Evolutionary conservation across 2,888 invertebrate genomes (phyloP).

Genomic region (Cactoblastis cactorum): DNA sequence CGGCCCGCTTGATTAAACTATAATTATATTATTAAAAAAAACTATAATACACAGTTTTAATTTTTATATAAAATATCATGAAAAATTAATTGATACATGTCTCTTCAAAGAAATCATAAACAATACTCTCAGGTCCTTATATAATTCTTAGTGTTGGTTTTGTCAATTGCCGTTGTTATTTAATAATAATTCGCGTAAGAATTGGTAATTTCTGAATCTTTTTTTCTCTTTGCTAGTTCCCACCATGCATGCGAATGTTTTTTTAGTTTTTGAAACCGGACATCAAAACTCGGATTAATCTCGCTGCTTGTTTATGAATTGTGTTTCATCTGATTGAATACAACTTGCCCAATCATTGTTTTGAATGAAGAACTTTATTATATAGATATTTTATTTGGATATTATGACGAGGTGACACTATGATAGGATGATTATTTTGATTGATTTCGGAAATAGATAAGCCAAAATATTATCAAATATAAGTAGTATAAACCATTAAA

Average conservation of each 20-base stretch:
- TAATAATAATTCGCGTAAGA: background rate
- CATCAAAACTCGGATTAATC: background rate
- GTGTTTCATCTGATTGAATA: background rate
- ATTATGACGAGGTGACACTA: background rate
- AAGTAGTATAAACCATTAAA: no score
- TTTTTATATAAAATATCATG: no score
- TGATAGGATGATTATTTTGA: no score
- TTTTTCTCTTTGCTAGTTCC: background rate
- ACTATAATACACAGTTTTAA: no score
- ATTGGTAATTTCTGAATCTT: background rate
- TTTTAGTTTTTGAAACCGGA: background rate
- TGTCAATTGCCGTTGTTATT: background rate
- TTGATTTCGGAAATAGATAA: no score
- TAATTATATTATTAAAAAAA: no score
- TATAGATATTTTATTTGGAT: background rate
- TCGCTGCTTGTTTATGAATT: background rate
- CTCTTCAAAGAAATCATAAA: no score
- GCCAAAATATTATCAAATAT: no score
- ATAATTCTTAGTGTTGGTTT: background rate
- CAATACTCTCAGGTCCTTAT: no score
- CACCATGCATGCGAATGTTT: background rate
- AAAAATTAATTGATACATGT: background rate
- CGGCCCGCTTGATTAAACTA: background rate
- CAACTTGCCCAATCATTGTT: conserved; percentile 1
- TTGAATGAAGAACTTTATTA: background rate